phyloP scores from a whole-genome alignment of 2,888 invertebrate species.

The Phrixothrix hirtus region DNA sequence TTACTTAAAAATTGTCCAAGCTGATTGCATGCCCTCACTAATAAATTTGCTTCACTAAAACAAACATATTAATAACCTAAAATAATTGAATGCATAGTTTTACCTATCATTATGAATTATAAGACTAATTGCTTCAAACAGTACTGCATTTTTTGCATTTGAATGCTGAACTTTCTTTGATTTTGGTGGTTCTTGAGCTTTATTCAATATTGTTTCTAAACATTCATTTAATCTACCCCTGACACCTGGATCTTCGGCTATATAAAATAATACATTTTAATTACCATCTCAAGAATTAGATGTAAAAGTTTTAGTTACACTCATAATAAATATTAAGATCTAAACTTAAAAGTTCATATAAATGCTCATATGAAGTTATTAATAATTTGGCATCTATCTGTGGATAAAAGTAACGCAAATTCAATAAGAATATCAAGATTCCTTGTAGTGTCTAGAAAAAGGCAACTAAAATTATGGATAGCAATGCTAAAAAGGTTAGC shows the following conservation, averaged over 20 bases:
- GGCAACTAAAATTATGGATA: no score
- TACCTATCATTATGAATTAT: slow-evolving; percentile 96
- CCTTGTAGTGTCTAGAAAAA: no score
- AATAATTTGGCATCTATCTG: no score
- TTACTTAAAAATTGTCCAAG: slow-evolving; percentile 97
- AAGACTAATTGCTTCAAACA: slow-evolving; percentile 99
- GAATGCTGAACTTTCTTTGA: slow-evolving; percentile 99
- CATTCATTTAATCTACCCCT: slow-evolving; percentile 96
- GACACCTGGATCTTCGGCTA: slow-evolving; percentile 92
- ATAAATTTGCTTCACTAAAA: slow-evolving; percentile 86
- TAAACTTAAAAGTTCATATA: no score
- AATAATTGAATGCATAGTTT: slow-evolving; percentile 3
- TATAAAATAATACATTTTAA: slow-evolving; percentile 17
- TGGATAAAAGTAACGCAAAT: no score
- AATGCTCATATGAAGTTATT: no score
- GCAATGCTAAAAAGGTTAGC: no score
- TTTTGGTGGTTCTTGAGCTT: slow-evolving; percentile 98
- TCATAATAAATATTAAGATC: no score
- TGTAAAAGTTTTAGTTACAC: no score
- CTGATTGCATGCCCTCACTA: slow-evolving; percentile 98
- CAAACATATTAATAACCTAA: background rate
- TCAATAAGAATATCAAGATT: no score
- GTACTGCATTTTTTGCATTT: slow-evolving; percentile 98
- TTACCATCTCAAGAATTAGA: no score
- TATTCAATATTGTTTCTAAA: slow-evolving; percentile 95